Evolutionary conservation across 2,113 vertebrate genomes (phyloP).

Genomic region (Petaurus breviceps): DNA sequence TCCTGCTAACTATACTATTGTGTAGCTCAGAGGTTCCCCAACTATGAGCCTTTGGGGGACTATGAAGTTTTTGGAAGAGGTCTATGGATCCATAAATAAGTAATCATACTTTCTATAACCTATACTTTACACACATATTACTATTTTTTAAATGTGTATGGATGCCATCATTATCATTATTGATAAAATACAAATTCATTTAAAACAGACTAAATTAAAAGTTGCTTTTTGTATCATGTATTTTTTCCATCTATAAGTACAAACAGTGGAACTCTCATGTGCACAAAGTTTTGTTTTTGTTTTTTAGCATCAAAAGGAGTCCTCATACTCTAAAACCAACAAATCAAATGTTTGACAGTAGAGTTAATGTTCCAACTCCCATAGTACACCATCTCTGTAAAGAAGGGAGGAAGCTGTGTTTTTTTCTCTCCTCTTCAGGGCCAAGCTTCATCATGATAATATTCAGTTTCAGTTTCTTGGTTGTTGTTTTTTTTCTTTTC

Average conservation of each 20-base stretch:
- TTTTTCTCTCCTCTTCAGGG: background rate
- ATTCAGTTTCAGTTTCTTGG: background rate
- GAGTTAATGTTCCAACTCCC: background rate
- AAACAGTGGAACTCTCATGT: background rate
- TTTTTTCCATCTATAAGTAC: background rate
- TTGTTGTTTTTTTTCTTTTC: background rate
- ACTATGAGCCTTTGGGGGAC: background rate
- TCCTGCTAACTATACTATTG: background rate
- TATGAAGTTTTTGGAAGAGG: background rate
- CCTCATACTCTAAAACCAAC: background rate
- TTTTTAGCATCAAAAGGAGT: background rate
- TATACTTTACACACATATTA: background rate
- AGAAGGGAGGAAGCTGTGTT: background rate
- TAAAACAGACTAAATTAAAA: background rate
- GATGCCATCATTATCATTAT: background rate
- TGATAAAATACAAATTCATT: background rate
- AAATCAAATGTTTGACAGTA: background rate
- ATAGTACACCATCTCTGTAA: background rate
- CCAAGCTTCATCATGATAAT: background rate
- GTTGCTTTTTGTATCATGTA: background rate
- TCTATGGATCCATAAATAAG: background rate
- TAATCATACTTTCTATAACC: background rate
- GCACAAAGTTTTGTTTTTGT: background rate
- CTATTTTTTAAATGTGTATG: background rate
- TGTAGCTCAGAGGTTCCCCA: background rate